Evolutionary conservation across 2,113 vertebrate species (phyloP).

Genomic region (Bufo gargarizans): DNA sequence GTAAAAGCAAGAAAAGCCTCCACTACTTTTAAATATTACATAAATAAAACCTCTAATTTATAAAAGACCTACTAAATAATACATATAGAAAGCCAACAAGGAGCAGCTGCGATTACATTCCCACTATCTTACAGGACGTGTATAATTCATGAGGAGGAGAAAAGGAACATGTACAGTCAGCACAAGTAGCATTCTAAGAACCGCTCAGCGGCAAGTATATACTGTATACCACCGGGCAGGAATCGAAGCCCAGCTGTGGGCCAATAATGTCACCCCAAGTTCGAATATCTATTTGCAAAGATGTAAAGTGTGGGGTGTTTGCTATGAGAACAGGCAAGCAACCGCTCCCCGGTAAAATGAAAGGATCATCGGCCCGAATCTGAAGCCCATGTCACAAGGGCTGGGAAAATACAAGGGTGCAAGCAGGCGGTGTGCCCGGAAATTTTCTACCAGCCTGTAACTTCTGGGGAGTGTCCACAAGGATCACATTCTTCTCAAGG

Average conservation of each 20-base stretch:
- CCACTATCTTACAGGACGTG: slow-evolving; percentile 37
- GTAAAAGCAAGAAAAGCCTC: background rate
- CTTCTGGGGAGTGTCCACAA: background rate
- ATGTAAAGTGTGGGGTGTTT: too few relatives aligned
- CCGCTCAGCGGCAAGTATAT: background rate
- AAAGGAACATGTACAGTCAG: slow-evolving; percentile 19
- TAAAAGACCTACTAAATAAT: slow-evolving; percentile 50
- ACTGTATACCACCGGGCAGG: too few relatives aligned
- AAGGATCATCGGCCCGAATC: too few relatives aligned
- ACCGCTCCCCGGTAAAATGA: too few relatives aligned
- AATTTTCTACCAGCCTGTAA: background rate
- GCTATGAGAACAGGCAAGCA: too few relatives aligned
- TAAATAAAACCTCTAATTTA: background rate
- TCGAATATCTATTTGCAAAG: too few relatives aligned
- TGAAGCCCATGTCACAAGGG: too few relatives aligned
- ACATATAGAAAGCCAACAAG: slow-evolving; percentile 20
- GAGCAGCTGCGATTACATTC: slow-evolving; percentile 25
- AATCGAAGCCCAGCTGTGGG: too few relatives aligned
- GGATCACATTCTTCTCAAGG: too few relatives aligned
- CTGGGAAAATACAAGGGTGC: too few relatives aligned
- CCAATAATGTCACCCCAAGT: background rate
- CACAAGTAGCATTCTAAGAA: background rate
- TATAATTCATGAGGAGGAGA: slow-evolving; percentile 43
- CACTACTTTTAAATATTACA: background rate
- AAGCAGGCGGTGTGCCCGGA: too few relatives aligned